Evolutionary conservation across 2,113 vertebrate genomes (phyloP).

Genomic region (Tringa solitaria): DNA sequence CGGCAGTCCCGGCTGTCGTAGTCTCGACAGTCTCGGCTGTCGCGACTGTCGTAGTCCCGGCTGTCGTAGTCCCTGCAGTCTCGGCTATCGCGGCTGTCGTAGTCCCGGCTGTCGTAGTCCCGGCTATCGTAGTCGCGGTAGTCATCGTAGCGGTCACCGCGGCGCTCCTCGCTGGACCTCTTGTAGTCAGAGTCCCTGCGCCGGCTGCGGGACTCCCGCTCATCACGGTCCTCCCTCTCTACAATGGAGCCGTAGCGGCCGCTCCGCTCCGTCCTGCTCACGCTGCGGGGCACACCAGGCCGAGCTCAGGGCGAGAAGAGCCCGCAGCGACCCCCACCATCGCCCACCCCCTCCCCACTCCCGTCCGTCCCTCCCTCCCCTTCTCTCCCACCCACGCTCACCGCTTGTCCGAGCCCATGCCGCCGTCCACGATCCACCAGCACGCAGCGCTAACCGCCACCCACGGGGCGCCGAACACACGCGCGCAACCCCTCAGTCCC

Average conservation of each 20-base stretch:
- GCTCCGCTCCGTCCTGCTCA: slow-evolving; percentile 92
- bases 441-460: not conserved
- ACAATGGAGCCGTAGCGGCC: slow-evolving; percentile 93
- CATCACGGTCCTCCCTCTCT: slow-evolving; percentile 85
- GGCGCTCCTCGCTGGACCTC: slow-evolving; percentile 88
- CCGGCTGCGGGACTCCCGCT: slow-evolving; percentile 82
- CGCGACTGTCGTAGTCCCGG: slow-evolving; percentile 30
- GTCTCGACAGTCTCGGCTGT: slow-evolving; percentile 34
- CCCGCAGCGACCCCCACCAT: not conserved
- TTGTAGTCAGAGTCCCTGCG: slow-evolving; percentile 88
- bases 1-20: slow-evolving; percentile 42
- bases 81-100: slow-evolving; percentile 25
- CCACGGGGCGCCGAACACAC: not conserved
- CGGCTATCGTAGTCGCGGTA: slow-evolving; percentile 87
- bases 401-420: slow-evolving; percentile 95
- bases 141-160: slow-evolving; percentile 89
- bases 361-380: not conserved
- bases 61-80: slow-evolving; percentile 11
- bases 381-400: slow-evolving; percentile 52
- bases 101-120: slow-evolving; percentile 79
- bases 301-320: not conserved
- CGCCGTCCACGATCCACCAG: not conserved
- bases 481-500: not conserved
- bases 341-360: no score
- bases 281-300: slow-evolving; percentile 67